Percentiles rank a stretch among this genome's conserved stretches.
These are phyloP conservation scores for Rhodeus uyekii DNA, from an alignment of 2,797 vertebrate genomes.

Conservation along the genomic window DNA sequence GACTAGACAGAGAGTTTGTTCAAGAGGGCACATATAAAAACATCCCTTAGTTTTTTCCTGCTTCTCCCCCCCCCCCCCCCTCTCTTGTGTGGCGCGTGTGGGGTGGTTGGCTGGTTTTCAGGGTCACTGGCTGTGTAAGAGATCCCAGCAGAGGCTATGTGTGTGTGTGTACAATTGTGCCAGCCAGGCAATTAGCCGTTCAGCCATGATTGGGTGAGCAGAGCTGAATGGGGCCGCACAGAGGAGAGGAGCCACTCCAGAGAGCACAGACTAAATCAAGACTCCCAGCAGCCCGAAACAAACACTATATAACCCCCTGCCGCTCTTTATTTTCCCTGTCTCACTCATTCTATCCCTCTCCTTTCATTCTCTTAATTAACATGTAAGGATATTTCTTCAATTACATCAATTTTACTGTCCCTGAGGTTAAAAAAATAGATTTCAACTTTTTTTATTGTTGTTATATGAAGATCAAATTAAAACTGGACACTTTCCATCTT, in stretches of 20 bases:
- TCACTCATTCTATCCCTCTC: conserved; percentile 12
- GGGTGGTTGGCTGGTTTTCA: conserved; percentile 66
- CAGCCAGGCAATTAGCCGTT: conserved; percentile 81
- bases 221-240: conserved; percentile 78
- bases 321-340: conserved; percentile 47
- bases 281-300: conserved; percentile 43
- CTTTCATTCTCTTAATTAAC: conserved; percentile 6
- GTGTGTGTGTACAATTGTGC: conserved; percentile 60
- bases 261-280: conserved; percentile 54
- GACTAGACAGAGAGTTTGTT: neutral
- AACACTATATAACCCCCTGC: conserved; percentile 44
- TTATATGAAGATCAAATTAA: neutral
- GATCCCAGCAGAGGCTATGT: conserved; percentile 59
- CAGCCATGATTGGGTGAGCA: conserved; percentile 79
- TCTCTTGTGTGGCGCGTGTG: conserved; percentile 65
- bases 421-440: neutral
- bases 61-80: conserved; percentile 1
- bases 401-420: neutral
- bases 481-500: neutral
- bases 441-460: neutral
- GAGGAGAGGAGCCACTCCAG: conserved; percentile 75
- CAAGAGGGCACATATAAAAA: conserved; percentile 19
- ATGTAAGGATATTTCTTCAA: neutral
- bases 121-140: conserved; percentile 75
- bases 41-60: conserved; percentile 50